Evolutionary conservation across 2,797 vertebrate genomes (phyloP).

Genomic region (Trematomus bernacchii): DNA sequence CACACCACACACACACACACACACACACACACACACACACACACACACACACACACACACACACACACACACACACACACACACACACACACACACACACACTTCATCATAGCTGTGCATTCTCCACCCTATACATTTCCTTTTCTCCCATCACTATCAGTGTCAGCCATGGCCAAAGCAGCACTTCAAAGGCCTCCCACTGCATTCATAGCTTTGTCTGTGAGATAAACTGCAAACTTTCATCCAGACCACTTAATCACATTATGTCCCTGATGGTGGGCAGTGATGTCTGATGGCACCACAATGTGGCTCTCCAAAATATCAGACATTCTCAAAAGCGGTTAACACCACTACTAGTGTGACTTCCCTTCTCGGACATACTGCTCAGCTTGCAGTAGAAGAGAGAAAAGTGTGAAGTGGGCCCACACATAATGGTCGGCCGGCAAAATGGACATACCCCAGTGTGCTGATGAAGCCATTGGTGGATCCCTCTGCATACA

Average conservation of each 20-base stretch:
- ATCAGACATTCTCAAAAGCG: conserved; percentile 3
- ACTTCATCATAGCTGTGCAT: conserved; percentile 46
- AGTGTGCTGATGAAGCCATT: conserved; percentile 97
- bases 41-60: too few relatives aligned
- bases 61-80: too few relatives aligned
- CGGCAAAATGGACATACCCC: conserved; percentile 69
- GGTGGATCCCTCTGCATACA: conserved; percentile 98
- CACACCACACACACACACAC: too few relatives aligned
- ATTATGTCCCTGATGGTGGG: neutral
- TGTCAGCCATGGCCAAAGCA: conserved; percentile 26
- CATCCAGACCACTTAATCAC: neutral
- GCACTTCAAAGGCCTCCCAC: conserved; percentile 36
- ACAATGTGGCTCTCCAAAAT: neutral
- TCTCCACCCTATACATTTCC: conserved; percentile 30
- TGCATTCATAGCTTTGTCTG: conserved; percentile 43
- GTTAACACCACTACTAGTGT: neutral
- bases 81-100: conserved; percentile 28
- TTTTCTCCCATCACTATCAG: conserved; percentile 30
- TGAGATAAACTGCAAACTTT: conserved; percentile 26
- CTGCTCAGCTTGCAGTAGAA: conserved; percentile 8
- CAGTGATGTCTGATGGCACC: neutral
- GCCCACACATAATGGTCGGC: conserved; percentile 22
- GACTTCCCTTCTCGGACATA: conserved; percentile 17
- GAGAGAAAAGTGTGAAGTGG: conserved; percentile 25
- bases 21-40: too few relatives aligned